A percentile compares a stretch with the other conserved stretches of the same genome.
These are phyloP conservation scores for Drosophila formosana DNA, from an alignment of 2,888 invertebrate species.

Conservation along the genomic window DNA sequence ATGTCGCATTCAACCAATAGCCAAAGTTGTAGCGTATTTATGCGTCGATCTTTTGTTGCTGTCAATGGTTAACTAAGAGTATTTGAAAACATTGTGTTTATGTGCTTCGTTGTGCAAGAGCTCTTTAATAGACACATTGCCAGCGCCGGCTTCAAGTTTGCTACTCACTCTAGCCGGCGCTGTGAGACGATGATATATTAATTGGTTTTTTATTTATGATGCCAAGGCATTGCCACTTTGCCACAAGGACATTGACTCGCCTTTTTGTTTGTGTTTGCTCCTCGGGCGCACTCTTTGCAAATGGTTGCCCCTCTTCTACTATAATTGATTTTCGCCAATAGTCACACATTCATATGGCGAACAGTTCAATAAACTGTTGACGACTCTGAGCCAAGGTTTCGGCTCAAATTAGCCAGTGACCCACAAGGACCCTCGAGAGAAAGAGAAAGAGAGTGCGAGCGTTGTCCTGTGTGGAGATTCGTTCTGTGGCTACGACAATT, in stretches of 20 bases:
- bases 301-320: slow-evolving; percentile 30
- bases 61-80: neutral
- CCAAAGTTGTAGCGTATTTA: neutral
- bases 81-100: slow-evolving; percentile 10
- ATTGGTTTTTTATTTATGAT: slow-evolving; percentile 78
- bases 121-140: slow-evolving; percentile 49
- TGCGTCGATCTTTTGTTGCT: neutral
- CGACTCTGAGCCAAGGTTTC: slow-evolving; percentile 20
- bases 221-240: slow-evolving; percentile 28
- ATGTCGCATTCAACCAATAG: slow-evolving; percentile 1
- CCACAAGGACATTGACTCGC: slow-evolving; percentile 9
- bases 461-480: slow-evolving; percentile 22
- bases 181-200: slow-evolving; percentile 72
- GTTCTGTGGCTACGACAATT: slow-evolving; percentile 64
- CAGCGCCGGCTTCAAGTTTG: slow-evolving; percentile 4
- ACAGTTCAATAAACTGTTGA: slow-evolving; percentile 68
- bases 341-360: slow-evolving; percentile 24
- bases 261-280: neutral
- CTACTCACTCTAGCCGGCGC: neutral
- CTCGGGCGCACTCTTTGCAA: slow-evolving; percentile 24
- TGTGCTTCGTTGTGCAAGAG: slow-evolving; percentile 25
- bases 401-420: slow-evolving; percentile 43
- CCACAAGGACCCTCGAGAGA: slow-evolving; percentile 35
- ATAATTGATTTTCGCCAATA: slow-evolving; percentile 50
- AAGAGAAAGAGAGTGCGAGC: slow-evolving; percentile 1